Conservation (phyloP, 2,113 vertebrate genomes). For the Oxygymnocypris stewartii region DNA sequence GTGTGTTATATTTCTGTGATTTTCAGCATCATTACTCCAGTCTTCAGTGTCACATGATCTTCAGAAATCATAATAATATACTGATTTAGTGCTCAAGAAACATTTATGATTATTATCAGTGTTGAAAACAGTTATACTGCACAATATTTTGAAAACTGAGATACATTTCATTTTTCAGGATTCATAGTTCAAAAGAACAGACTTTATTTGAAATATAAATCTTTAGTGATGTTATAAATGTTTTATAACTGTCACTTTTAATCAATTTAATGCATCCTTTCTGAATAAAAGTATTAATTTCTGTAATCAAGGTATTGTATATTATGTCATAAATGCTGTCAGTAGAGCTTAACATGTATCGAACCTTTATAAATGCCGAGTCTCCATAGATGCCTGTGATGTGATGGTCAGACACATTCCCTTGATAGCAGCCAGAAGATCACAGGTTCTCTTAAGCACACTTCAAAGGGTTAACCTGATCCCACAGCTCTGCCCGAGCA, state of each 20-base stretch:
- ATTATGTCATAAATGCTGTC: background rate
- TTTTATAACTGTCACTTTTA: background rate
- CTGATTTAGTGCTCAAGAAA: background rate
- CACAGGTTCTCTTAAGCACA: slow-evolving; percentile 35
- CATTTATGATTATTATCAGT: background rate
- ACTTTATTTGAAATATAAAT: background rate
- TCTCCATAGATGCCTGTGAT: slow-evolving; percentile 43
- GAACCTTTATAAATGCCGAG: background rate
- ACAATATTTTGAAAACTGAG: background rate
- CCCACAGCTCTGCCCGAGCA: slow-evolving; percentile 46
- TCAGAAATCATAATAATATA: background rate
- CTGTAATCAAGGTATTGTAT: no score
- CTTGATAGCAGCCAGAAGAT: slow-evolving; percentile 47
- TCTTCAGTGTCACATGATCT: background rate
- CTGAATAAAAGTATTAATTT: background rate
- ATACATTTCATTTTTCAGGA: background rate
- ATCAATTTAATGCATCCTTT: background rate
- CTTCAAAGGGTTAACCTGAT: slow-evolving; percentile 62
- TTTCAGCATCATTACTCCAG: background rate
- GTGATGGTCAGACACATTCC: slow-evolving; percentile 34
- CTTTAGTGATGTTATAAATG: background rate
- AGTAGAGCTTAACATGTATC: background rate
- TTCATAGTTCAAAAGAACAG: background rate
- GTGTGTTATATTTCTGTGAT: background rate
- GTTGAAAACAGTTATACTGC: background rate